Evolutionary conservation across 2,113 vertebrate genomes (phyloP).

Genomic region (Syngnathus scovelli): DNA sequence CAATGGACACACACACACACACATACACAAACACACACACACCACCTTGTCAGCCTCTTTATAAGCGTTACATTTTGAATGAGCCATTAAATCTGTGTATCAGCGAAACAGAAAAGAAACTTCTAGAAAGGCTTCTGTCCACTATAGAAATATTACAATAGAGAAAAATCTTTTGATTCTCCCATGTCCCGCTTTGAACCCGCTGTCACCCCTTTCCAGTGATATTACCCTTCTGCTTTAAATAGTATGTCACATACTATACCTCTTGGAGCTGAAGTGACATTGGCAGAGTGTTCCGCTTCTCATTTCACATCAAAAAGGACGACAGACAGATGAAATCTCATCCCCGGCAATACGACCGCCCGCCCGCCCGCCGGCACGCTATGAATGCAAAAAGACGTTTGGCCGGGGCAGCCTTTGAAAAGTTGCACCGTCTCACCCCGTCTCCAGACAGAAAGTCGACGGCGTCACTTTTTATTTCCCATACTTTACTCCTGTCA

Average conservation of each 20-base stretch:
- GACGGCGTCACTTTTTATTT: conserved; percentile 27
- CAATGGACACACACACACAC: neutral
- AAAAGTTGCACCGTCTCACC: conserved; percentile 32
- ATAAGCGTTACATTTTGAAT: conserved; percentile 17
- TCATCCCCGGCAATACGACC: conserved; percentile 19
- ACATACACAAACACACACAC: conserved; percentile 7
- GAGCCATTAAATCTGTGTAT: conserved; percentile 16
- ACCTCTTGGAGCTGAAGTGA: conserved; percentile 1
- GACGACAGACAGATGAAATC: conserved; percentile 27
- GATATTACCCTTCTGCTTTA: neutral
- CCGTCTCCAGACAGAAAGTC: conserved; percentile 43
- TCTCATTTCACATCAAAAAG: conserved; percentile 12
- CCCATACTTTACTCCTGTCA: too few species aligned
- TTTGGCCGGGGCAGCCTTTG: conserved; percentile 9
- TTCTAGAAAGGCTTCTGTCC: neutral
- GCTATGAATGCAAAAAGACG: conserved; percentile 19
- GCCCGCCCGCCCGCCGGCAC: conserved; percentile 20
- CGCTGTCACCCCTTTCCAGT: neutral
- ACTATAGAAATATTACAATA: neutral
- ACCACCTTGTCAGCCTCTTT: conserved; percentile 8
- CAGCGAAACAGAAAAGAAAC: conserved; percentile 7
- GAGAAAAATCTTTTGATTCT: too few species aligned
- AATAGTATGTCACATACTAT: neutral
- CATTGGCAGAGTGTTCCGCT: neutral
- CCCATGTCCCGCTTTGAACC: neutral